Base-by-base conservation (phyloP, 2,113 vertebrate genomes). In the Micronycteris hirsuta region DNA sequence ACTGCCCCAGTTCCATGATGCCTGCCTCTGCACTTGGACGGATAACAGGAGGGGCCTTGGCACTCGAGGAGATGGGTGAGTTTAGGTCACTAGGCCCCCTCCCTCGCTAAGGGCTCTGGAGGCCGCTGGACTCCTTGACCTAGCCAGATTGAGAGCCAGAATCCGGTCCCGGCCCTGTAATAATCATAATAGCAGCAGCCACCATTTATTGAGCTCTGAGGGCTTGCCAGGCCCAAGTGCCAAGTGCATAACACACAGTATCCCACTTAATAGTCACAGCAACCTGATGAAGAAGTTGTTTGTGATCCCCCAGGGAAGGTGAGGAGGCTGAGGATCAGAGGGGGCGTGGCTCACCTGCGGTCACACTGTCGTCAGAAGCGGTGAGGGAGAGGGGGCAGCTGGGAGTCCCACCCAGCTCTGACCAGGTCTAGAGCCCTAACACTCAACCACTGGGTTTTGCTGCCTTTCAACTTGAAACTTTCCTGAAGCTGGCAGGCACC, bases 171-270 rank as follows among this genome's bases (percentile, higher is more conserved):
- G 0, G 52, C 92, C 68, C 92, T 68, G 24, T n/a, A 52, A 65
- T 85, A 56, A 93, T 76, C 54, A 9, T 89, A 47, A 95, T 52
- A 92, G 70, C 84, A 4, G 52, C 83, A 52, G 74, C 71, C 84
- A 78, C 58, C 52, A 26, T 84, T 93, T 90, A 92, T 71, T 65
- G 94, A 93, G 77, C 92, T 89, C 80, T 24, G 74, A 90, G 90
- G 89, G 52, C 81, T 76, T 91, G 94, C 87, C 74, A 82, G 74
- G 78, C 68, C 63, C 33, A 8, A 91, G 86, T 67, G 93, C 96
- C 93, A 90, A 93, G 41, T 81, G 83, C 83, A 80, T 58, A 78
- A 82, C 54, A 12, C 7, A 7, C 86, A 92, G 80, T 71, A 89
- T 36, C 49, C 74, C 67, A 20, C 74, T 93, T 65, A 76, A 86